phyloP scores from a whole-genome alignment of 2,113 vertebrate species.

The Podocnemis expansa region DNA sequence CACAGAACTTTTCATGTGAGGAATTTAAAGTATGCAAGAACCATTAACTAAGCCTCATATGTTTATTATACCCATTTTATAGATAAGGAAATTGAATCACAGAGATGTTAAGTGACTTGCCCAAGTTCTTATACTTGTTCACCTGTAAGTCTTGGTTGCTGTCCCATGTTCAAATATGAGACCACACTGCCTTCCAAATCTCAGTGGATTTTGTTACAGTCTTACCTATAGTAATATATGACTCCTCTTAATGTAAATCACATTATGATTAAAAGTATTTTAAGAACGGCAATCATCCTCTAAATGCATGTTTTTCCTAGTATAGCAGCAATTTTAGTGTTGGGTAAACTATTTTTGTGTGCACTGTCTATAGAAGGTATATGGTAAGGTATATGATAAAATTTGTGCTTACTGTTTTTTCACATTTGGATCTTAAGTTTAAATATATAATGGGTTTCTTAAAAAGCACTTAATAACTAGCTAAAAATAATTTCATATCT shows the following conservation, averaged over 20 bases:
- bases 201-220: constrained; percentile 5
- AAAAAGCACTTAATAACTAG: neutral
- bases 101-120: neutral
- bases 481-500: rapidly evolving
- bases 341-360: constrained; percentile 45
- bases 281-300: constrained; percentile 32
- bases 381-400: neutral
- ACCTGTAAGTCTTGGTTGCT: neutral
- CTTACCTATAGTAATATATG: constrained; percentile 26
- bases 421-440: neutral
- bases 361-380: constrained; percentile 24
- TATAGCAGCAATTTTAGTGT: neutral
- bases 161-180: neutral
- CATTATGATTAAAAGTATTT: constrained; percentile 34
- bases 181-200: neutral
- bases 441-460: neutral
- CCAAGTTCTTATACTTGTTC: neutral
- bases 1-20: neutral
- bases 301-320: neutral
- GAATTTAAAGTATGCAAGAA: neutral
- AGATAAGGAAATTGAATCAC: neutral
- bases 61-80: neutral
- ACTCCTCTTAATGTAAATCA: constrained; percentile 35
- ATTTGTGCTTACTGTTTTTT: constrained; percentile 21
- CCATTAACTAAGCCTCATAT: neutral